These are phyloP conservation scores for Drosophila murphyi DNA, from an alignment of 1,140 invertebrate genomes.

Conservation along the genomic window DNA sequence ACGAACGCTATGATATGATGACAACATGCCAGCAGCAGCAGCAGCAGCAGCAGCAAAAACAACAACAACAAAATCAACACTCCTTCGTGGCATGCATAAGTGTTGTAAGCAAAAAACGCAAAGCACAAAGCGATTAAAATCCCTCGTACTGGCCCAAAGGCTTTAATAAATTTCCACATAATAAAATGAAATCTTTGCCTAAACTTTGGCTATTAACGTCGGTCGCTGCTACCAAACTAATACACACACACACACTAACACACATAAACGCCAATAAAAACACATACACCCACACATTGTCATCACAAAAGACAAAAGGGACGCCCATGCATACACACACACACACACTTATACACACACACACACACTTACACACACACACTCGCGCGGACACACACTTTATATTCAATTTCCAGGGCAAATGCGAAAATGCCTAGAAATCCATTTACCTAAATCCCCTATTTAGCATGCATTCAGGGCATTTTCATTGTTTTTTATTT, in stretches of 20 bases:
- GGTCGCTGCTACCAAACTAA: conserved; percentile 45
- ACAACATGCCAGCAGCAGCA: conserved; percentile 13
- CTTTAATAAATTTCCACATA: conserved; percentile 80
- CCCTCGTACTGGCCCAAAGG: conserved; percentile 57
- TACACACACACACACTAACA: conserved; percentile 16
- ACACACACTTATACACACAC: not conserved
- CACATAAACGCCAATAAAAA: conserved; percentile 46
- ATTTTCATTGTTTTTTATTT: conserved; percentile 80
- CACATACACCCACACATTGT: conserved; percentile 40
- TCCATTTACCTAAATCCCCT: conserved; percentile 82
- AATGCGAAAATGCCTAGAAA: conserved; percentile 82
- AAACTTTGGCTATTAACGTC: conserved; percentile 74
- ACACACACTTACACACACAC: not conserved
- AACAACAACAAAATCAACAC: not conserved
- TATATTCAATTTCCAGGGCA: conserved; percentile 78
- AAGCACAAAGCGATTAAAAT: conserved; percentile 70
- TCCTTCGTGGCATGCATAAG: conserved; percentile 17
- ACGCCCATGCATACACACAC: conserved; percentile 2
- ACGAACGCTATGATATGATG: conserved; percentile 39
- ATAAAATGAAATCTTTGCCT: conserved; percentile 79
- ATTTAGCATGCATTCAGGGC: conserved; percentile 81
- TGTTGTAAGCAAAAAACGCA: conserved; percentile 33
- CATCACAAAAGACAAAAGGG: conserved; percentile 22
- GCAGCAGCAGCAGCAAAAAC: conserved; percentile 8
- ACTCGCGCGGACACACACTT: conserved; percentile 36